Conservation (phyloP, 1,140 invertebrate genomes). For the Ylistrum balloti region DNA sequence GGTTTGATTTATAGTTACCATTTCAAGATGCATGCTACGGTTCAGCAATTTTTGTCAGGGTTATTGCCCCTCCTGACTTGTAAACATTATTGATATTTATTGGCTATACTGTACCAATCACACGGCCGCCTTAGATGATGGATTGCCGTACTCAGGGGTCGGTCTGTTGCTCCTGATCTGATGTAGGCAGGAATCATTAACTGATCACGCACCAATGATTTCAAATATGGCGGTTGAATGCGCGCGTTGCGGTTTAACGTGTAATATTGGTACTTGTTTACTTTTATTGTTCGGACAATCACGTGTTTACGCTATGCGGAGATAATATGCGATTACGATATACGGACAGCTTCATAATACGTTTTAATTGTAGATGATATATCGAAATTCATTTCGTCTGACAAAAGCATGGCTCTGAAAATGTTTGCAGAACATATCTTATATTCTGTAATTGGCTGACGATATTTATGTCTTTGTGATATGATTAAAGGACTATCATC, state of each 20-base stretch:
- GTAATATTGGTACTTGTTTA: not conserved
- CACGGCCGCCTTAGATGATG: not conserved
- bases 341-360: too few relatives aligned
- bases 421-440: too few relatives aligned
- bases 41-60: slow-evolving; percentile 5
- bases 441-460: not conserved
- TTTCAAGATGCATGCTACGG: slow-evolving; percentile 24
- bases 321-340: too few relatives aligned
- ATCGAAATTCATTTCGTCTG: too few relatives aligned
- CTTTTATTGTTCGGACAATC: not conserved
- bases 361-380: too few relatives aligned
- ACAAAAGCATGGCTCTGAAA: too few relatives aligned
- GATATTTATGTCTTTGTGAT: slow-evolving; percentile 7
- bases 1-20: not conserved
- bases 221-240: not conserved
- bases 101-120: slow-evolving; percentile 13
- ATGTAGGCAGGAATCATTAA: not conserved
- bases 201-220: slow-evolving; percentile 21
- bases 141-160: not conserved
- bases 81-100: slow-evolving; percentile 41
- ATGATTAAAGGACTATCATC: not conserved
- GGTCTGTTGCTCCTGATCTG: not conserved
- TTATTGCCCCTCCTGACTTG: slow-evolving; percentile 33
- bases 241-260: not conserved
- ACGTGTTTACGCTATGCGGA: not conserved